phyloP scores from a whole-genome alignment of 2,888 invertebrate genomes.

The Sinohyriopsis cumingii region DNA sequence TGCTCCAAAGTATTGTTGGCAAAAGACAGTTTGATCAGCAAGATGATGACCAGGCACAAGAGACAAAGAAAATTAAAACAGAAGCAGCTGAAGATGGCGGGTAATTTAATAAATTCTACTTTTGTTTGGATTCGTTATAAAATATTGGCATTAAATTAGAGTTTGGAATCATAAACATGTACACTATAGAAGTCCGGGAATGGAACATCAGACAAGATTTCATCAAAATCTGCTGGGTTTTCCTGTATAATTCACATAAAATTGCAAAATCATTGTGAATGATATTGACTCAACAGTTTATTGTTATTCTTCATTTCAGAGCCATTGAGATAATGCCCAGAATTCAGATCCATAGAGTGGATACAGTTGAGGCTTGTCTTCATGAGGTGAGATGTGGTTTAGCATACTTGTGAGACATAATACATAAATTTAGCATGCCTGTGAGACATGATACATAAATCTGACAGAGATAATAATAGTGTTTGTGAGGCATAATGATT shows the following conservation, averaged over 20 bases:
- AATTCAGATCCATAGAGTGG: constrained; percentile 89
- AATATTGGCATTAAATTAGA: too few relatives aligned
- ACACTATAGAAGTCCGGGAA: too few relatives aligned
- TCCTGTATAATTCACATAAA: too few relatives aligned
- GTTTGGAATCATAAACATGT: too few relatives aligned
- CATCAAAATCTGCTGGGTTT: too few relatives aligned
- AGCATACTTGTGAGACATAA: not conserved
- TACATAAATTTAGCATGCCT: not conserved
- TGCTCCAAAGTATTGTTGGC: constrained; percentile 48
- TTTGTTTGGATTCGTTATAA: too few relatives aligned
- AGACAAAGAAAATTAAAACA: constrained; percentile 56
- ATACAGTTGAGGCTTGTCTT: constrained; percentile 92
- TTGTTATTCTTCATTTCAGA: constrained; percentile 71
- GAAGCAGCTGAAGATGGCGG: constrained; percentile 52
- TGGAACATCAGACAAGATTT: too few relatives aligned
- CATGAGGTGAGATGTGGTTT: constrained; percentile 82
- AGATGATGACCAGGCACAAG: constrained; percentile 52
- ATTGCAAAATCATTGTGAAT: not conserved
- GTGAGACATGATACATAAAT: too few relatives aligned
- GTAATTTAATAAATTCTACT: constrained; percentile 7
- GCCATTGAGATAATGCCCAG: constrained; percentile 84
- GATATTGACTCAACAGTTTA: not conserved
- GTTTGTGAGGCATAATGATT: not conserved
- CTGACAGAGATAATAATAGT: too few relatives aligned
- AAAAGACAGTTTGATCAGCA: constrained; percentile 49